Conservation (phyloP, 2,888 invertebrate species). For the Cistogaster globosa region DNA sequence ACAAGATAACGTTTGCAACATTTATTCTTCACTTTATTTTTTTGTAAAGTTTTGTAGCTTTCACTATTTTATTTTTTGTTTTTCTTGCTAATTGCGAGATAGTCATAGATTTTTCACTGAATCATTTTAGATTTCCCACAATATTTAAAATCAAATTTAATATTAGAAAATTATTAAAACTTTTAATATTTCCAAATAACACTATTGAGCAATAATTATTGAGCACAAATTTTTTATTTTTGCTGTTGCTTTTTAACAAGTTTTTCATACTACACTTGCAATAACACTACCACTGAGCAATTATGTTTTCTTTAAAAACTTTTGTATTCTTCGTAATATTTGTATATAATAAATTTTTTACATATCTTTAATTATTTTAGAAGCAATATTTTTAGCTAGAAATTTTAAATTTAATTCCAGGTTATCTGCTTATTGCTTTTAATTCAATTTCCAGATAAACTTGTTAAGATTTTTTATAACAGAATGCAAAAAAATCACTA, state of each 20-base stretch:
- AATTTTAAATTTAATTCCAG: neutral
- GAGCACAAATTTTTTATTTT: constrained; percentile 32
- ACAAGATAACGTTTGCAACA: constrained; percentile 66
- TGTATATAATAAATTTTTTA: neutral
- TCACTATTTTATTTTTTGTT: constrained; percentile 54
- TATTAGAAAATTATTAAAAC: neutral
- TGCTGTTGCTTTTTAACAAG: constrained; percentile 15
- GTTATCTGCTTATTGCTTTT: neutral
- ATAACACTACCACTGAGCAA: constrained; percentile 31
- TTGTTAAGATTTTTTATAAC: constrained; percentile 58
- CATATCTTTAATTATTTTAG: neutral
- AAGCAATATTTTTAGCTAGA: neutral
- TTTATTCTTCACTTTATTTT: constrained; percentile 42
- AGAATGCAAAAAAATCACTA: constrained; percentile 42
- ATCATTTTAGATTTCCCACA: too few relatives aligned
- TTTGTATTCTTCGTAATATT: neutral
- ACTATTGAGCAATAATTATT: constrained; percentile 57
- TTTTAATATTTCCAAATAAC: constrained; percentile 24
- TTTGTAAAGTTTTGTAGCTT: constrained; percentile 52
- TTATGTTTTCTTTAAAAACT: constrained; percentile 1
- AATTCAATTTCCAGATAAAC: neutral
- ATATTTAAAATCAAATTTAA: too few relatives aligned
- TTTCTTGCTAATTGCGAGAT: constrained; percentile 3
- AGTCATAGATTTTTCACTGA: constrained; percentile 42
- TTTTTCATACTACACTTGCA: constrained; percentile 8